Evolutionary conservation across 2,113 vertebrate genomes (phyloP).

Genomic region (Pygoscelis antarcticus): DNA sequence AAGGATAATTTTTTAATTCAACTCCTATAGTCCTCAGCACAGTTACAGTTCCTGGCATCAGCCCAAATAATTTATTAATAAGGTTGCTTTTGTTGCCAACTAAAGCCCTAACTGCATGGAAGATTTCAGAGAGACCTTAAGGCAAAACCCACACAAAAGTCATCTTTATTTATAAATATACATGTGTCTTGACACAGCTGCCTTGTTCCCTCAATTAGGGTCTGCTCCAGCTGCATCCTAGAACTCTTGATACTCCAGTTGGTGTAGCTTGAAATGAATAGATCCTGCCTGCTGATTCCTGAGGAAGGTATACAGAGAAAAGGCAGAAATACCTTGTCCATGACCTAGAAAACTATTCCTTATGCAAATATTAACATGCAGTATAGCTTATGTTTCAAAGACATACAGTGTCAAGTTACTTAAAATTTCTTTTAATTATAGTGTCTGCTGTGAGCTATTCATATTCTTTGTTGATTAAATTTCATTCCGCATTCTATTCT

Average conservation of each 20-base stretch:
- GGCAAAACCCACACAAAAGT: neutral
- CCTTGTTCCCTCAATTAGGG: neutral
- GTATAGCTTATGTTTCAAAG: neutral
- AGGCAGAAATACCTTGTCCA: neutral
- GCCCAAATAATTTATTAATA: neutral
- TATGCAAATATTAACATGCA: neutral
- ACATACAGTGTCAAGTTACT: neutral
- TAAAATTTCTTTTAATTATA: neutral
- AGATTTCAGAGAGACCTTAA: neutral
- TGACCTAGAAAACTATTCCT: constrained; percentile 15
- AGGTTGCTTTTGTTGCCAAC: neutral
- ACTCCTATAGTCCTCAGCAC: neutral
- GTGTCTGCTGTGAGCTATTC: neutral
- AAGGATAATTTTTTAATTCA: neutral
- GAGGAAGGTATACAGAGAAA: neutral
- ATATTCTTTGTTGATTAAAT: neutral
- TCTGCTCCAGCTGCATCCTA: neutral
- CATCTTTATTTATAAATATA: neutral
- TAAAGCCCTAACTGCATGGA: neutral
- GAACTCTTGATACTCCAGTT: neutral
- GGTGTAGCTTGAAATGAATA: neutral
- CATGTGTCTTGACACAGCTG: neutral
- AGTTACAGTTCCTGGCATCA: neutral
- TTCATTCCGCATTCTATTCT: neutral
- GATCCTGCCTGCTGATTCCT: neutral